Evolutionary conservation across 1,140 invertebrate species (phyloP).

Genomic region (silkworm (Bombyx mori)): DNA sequence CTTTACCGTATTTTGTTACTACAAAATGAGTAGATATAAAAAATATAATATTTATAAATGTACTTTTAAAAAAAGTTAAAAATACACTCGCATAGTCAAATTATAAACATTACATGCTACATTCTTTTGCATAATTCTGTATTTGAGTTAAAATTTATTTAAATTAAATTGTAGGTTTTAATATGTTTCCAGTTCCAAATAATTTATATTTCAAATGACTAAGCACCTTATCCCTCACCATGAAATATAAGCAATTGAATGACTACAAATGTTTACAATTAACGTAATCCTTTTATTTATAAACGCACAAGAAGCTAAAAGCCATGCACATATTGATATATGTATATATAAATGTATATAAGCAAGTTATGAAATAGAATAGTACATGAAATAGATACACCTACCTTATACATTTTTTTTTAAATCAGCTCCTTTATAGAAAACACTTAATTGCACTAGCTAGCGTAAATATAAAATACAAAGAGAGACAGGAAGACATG

Average conservation of each 20-base stretch:
- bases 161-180: too few relatives aligned
- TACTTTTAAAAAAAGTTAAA: background rate
- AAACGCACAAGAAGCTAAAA: constrained; percentile 14
- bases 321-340: constrained; percentile 20
- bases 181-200: too few relatives aligned
- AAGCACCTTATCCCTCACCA: too few relatives aligned
- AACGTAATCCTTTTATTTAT: background rate
- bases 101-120: constrained; percentile 16
- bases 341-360: constrained; percentile 13
- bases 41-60: background rate
- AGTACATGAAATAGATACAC: constrained; percentile 16
- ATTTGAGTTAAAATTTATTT: too few relatives aligned
- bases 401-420: constrained; percentile 33
- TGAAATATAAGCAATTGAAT: too few relatives aligned
- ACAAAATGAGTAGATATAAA: too few relatives aligned
- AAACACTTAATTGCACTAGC: constrained; percentile 3
- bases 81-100: constrained; percentile 15
- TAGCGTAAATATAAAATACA: constrained; percentile 6
- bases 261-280: too few relatives aligned
- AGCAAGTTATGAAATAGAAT: constrained; percentile 21
- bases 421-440: constrained; percentile 25
- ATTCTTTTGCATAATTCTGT: background rate
- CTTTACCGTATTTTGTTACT: too few relatives aligned
- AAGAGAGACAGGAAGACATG: constrained; percentile 22
- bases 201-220: too few relatives aligned